Evolutionary conservation across 2,113 vertebrate genomes (phyloP).

Genomic region (Sigmodon hispidus): DNA sequence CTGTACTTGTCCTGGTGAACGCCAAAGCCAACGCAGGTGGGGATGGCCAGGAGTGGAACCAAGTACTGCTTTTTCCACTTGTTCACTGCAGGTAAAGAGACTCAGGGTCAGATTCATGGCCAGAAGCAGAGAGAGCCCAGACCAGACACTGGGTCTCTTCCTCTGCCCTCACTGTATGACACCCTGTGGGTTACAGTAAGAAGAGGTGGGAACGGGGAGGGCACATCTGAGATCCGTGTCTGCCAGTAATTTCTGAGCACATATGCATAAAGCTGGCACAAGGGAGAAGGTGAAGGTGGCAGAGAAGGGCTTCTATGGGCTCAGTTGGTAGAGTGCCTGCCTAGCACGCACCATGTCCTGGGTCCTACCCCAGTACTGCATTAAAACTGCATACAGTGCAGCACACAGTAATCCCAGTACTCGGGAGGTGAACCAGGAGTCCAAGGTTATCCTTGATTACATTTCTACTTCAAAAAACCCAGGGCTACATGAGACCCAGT

Average conservation of each 20-base stretch:
- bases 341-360: not conserved
- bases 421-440: not conserved
- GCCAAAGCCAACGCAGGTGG: slow-evolving; percentile 92
- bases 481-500: not conserved
- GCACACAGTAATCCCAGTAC: not conserved
- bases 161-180: too few relatives aligned
- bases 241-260: not conserved
- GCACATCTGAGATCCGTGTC: not conserved
- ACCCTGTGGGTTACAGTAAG: not conserved
- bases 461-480: not conserved
- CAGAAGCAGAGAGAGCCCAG: not conserved
- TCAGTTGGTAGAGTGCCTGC: not conserved
- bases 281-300: not conserved
- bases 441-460: not conserved
- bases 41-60: slow-evolving; percentile 90
- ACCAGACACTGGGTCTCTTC: not conserved
- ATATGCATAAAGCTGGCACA: not conserved
- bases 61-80: slow-evolving; percentile 92
- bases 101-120: not conserved
- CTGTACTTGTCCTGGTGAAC: slow-evolving; percentile 90
- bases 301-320: not conserved
- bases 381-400: not conserved
- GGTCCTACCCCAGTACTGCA: not conserved
- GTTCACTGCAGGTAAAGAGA: slow-evolving; percentile 86
- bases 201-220: not conserved